Evolutionary conservation across 1,140 invertebrate species (phyloP).

Genomic region (Thrips palmi): DNA sequence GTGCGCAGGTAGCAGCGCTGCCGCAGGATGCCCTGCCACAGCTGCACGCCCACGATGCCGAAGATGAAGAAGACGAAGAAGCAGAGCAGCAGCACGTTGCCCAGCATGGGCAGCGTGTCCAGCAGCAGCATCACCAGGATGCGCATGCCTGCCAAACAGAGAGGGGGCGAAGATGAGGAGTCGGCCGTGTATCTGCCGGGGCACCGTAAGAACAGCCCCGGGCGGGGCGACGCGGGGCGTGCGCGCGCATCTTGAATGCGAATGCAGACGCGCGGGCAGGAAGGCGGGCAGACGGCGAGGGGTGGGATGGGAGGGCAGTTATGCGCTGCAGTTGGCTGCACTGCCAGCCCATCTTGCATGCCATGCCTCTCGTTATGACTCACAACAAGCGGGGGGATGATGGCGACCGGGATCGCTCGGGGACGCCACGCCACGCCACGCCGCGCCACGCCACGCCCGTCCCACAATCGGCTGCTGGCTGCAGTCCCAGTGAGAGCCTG

Average conservation of each 20-base stretch:
- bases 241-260: too few species aligned
- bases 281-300: too few species aligned
- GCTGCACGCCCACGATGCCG: constrained; percentile 96
- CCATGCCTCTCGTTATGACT: too few species aligned
- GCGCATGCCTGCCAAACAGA: constrained; percentile 67
- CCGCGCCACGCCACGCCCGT: too few species aligned
- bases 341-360: too few species aligned
- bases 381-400: too few species aligned
- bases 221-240: background rate
- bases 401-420: too few species aligned
- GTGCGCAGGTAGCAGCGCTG: constrained; percentile 90
- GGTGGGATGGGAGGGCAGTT: too few species aligned
- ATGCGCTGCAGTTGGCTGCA: too few species aligned
- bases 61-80: constrained; percentile 99
- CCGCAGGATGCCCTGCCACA: constrained; percentile 93
- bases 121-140: constrained; percentile 97
- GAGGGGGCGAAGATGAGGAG: background rate
- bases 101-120: constrained; percentile 97
- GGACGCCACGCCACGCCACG: too few species aligned
- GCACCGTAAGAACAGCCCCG: background rate
- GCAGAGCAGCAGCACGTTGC: constrained; percentile 93
- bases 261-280: too few species aligned
- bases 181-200: background rate
- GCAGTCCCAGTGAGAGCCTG: background rate
- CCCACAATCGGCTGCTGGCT: too few species aligned